These are phyloP conservation scores for Musca domestica DNA, from an alignment of 1,140 invertebrate species.

Conservation along the genomic window DNA sequence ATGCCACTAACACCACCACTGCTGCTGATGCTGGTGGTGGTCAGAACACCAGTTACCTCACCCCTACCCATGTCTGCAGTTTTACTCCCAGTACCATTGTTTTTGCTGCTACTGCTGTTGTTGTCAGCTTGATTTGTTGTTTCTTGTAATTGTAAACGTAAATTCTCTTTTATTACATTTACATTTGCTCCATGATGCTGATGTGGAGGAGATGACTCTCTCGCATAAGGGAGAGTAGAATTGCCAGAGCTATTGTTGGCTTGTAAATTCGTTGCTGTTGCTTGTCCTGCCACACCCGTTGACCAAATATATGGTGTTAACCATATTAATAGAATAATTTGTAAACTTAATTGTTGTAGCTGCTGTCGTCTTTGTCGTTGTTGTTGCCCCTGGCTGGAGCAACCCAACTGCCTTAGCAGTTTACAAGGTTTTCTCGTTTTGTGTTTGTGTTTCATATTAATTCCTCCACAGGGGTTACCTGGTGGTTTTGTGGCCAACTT, in stretches of 20 bases:
- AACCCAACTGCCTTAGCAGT: too few species aligned
- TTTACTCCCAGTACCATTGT: neutral
- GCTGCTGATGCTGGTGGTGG: neutral
- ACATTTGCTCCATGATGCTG: too few species aligned
- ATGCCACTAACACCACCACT: neutral
- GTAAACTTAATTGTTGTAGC: neutral
- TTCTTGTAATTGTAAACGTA: constrained; percentile 3
- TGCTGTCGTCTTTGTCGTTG: too few species aligned
- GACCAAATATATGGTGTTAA: neutral
- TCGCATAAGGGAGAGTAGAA: too few species aligned
- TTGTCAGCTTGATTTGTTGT: neutral
- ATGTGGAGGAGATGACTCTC: too few species aligned
- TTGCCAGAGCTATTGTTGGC: too few species aligned
- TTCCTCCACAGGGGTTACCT: too few species aligned
- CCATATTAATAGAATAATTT: constrained; percentile 7
- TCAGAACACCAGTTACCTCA: neutral
- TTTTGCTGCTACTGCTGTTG: neutral
- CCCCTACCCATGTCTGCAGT: neutral
- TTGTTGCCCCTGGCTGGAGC: too few species aligned
- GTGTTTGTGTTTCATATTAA: too few species aligned
- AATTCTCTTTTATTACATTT: neutral
- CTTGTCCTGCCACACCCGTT: neutral
- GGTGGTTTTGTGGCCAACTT: too few species aligned
- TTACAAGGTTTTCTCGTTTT: too few species aligned
- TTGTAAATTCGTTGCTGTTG: too few species aligned